Evolutionary conservation across 30 jellyfish, hydroid and myxozoan genomes (phyloP), one percentile per base, ranked within the genome.

Genomic region (Sanderia malayensis): DNA sequence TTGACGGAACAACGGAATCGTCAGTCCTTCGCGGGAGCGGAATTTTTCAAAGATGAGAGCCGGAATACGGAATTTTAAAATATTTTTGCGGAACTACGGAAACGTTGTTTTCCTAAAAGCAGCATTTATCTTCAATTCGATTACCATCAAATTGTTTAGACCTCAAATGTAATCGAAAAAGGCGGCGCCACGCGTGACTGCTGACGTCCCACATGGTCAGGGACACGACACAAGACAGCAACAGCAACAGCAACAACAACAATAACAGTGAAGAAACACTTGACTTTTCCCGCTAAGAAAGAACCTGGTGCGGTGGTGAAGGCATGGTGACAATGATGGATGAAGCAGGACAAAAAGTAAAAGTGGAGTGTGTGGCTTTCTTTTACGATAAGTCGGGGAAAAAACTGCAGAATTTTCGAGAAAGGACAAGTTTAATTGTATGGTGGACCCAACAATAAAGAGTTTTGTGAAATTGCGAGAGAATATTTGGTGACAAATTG

Each of bases 291-390:
- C n/a, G n/a, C n/a, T 44, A 65, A 65, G 17, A 59, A n/a, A 4
- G 45, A 15, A n/a, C 15, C n/a, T 4, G 45, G 71, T 17, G 61
- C 46, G 31, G 28, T 65, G 0, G 30, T 65, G 61, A 30, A 65
- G 2, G 58, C 61, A 4, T 63, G 49, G 32, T 7, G n/a, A n/a
- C n/a, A n/a, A n/a, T n/a, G 73, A 61, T 19, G 32, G 49, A 61
- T 23, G 73, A 34, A 23, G 73, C 11, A 41, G 55, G 55, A n/a
- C n/a, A 41, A 41, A 41, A 41, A 41, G 73, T 61, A 10, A 61
- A 65, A 65, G 76, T 65, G 32, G 61, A 65, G 76, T 65, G 76
- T 18, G 61, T 65, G 76, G 76, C 76, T 32, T 65, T 65, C 2
- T 65, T 29, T 32, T 31, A 65, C 32, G 76, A 65, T 65, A 65